Percentiles rank a stretch among this genome's conserved stretches.
Conservation (phyloP, 2,888 invertebrate genomes). For the Netelia fuscicornis region DNA sequence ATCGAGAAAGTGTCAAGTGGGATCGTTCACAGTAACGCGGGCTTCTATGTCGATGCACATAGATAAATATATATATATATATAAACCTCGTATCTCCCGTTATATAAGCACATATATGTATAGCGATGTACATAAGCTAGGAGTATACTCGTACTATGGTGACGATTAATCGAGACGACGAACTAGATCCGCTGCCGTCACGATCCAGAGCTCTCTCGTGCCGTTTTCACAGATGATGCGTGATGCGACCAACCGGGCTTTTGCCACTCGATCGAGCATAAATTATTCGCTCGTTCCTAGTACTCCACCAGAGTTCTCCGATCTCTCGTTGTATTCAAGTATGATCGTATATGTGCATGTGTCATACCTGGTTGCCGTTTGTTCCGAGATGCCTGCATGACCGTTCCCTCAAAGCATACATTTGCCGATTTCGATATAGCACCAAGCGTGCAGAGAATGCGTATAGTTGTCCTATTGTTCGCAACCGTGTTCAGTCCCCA, state of each 20-base stretch:
- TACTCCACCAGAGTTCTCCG: constrained; percentile 20
- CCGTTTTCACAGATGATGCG: constrained; percentile 42
- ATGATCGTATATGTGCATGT: neutral
- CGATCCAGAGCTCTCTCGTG: constrained; percentile 35
- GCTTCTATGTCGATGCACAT: neutral
- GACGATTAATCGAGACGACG: constrained; percentile 74
- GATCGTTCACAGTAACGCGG: constrained; percentile 58
- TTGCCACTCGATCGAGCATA: constrained; percentile 62
- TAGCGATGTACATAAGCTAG: neutral
- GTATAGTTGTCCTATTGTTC: neutral
- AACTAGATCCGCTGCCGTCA: constrained; percentile 30
- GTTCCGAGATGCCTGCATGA: constrained; percentile 49
- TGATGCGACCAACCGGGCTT: constrained; percentile 26
- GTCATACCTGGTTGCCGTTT: constrained; percentile 41
- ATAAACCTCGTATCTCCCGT: neutral
- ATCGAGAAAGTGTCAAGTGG: constrained; percentile 75
- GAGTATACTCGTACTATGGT: constrained; percentile 64
- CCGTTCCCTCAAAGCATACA: constrained; percentile 36
- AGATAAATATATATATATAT: neutral
- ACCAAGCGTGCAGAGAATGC: neutral
- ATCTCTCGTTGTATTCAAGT: constrained; percentile 2
- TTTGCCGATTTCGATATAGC: constrained; percentile 33
- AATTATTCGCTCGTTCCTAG: constrained; percentile 47
- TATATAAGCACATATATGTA: constrained; percentile 17
- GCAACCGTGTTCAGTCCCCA: neutral